These are phyloP conservation scores for Bolinopsis microptera DNA, from an alignment of 37 sponge, comb jelly and placozoan species.

Conservation along the genomic window DNA sequence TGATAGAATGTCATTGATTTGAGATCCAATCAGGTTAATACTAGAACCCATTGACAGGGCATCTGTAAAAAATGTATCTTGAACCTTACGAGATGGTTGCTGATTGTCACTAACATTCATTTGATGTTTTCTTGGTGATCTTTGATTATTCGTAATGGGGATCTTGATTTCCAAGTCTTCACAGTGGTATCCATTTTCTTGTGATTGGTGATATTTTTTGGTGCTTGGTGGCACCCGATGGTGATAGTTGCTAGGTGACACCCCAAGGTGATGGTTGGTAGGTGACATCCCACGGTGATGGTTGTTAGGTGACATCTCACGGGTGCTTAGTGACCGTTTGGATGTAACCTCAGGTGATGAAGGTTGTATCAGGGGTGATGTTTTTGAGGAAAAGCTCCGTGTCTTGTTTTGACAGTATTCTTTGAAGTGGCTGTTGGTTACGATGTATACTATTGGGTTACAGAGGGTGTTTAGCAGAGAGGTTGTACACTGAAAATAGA, in stretches of 20 bases:
- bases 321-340: too few species aligned
- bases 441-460: neutral
- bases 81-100: too few species aligned
- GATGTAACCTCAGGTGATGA: neutral
- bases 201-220: too few species aligned
- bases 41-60: too few species aligned
- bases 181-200: too few species aligned
- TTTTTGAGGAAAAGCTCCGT: neutral
- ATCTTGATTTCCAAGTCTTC: too few species aligned
- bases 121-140: neutral
- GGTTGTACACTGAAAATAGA: neutral
- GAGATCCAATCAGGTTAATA: too few species aligned
- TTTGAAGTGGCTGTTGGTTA: neutral
- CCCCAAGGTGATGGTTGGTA: neutral
- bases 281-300: neutral
- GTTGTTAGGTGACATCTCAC: neutral
- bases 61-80: too few species aligned
- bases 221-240: neutral
- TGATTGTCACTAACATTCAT: neutral
- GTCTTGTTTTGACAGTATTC: neutral
- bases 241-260: neutral
- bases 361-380: neutral
- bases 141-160: too few species aligned
- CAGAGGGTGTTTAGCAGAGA: neutral
- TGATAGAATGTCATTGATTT: too few species aligned